Conservation (phyloP, 2,888 invertebrate genomes). For the Meteorus colon region DNA sequence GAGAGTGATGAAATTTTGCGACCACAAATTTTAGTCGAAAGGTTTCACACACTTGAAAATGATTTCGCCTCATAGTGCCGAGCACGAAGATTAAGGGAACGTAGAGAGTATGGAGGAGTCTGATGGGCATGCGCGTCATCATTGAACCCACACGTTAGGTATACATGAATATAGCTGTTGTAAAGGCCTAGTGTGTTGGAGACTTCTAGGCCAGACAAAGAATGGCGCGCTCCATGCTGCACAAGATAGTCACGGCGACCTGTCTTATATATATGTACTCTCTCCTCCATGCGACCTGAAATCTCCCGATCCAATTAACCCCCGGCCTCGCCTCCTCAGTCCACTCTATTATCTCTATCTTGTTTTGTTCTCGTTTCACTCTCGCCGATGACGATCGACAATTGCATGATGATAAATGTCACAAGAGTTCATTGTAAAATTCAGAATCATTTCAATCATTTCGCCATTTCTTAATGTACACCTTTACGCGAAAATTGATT, state of each 20-base stretch:
- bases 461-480: no score
- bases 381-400: conserved; percentile 2
- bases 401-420: conserved; percentile 3
- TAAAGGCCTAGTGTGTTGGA: not conserved
- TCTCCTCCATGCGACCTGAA: conserved; percentile 53
- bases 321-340: conserved; percentile 35
- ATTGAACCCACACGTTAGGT: conserved; percentile 49
- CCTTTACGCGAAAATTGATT: no score
- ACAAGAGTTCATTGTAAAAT: not conserved
- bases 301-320: conserved; percentile 58
- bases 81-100: conserved; percentile 17
- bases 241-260: conserved; percentile 37
- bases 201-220: conserved; percentile 38
- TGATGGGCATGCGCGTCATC: conserved; percentile 53
- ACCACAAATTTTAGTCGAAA: no score
- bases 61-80: no score
- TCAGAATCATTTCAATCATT: not conserved
- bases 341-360: conserved; percentile 16
- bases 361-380: conserved; percentile 20
- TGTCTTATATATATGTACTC: conserved; percentile 27
- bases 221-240: conserved; percentile 22
- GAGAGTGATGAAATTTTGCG: no score
- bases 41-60: no score
- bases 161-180: conserved; percentile 44
- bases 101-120: conserved; percentile 20